These are phyloP conservation scores for Coregonus clupeaformis DNA, from an alignment of 2,113 vertebrate species.

Conservation along the genomic window DNA sequence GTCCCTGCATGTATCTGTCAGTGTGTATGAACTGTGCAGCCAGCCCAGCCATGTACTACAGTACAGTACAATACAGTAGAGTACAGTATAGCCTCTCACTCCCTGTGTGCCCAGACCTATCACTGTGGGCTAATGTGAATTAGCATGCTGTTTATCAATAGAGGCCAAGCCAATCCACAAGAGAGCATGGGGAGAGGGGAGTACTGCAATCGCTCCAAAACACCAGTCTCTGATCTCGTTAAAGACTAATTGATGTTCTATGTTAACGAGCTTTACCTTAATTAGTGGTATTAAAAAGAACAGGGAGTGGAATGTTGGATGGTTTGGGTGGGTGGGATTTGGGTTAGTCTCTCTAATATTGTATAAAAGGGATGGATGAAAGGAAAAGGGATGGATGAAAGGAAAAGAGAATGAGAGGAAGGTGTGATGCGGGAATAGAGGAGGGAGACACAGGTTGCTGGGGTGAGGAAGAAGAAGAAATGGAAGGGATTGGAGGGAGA, in stretches of 20 bases:
- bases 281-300: slow-evolving; percentile 76
- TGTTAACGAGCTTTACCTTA: slow-evolving; percentile 81
- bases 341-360: slow-evolving; percentile 22
- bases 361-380: slow-evolving; percentile 3
- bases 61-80: no score
- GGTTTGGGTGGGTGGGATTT: slow-evolving; percentile 36
- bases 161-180: slow-evolving; percentile 38
- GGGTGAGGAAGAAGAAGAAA: slow-evolving; percentile 43
- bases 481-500: slow-evolving; percentile 48
- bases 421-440: slow-evolving; percentile 36
- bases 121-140: slow-evolving; percentile 47
- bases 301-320: slow-evolving; percentile 30
- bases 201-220: slow-evolving; percentile 72
- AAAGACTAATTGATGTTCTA: slow-evolving; percentile 76
- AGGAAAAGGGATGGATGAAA: background rate
- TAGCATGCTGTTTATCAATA: slow-evolving; percentile 56
- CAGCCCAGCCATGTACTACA: background rate
- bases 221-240: slow-evolving; percentile 77
- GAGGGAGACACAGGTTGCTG: slow-evolving; percentile 62
- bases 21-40: background rate
- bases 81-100: background rate
- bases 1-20: slow-evolving; percentile 25
- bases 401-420: slow-evolving; percentile 7
- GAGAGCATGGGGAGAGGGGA: slow-evolving; percentile 48
- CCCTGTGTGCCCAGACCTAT: slow-evolving; percentile 10